Base-by-base conservation (phyloP, 2,888 invertebrate species). In the Drosophila fungiperda region DNA sequence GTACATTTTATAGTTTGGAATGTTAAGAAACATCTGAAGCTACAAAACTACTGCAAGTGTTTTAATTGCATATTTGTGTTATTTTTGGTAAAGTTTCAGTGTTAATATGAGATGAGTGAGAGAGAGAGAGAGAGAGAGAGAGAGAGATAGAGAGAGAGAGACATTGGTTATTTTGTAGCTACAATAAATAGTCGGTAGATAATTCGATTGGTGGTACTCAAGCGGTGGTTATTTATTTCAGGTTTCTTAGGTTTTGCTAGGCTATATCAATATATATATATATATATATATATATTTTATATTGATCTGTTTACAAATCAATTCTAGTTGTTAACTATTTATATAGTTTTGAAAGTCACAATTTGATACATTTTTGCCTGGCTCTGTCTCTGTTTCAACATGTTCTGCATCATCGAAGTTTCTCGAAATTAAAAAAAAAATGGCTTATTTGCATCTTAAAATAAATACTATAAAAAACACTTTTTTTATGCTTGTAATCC, bases 141-240 rank as follows among this genome's bases (percentile, higher is more conserved):
- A 32, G 32, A 60, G 20, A 23, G 52, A 38, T 15, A 26, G 45
- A 15, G 20, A 23, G 11, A 26, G 38, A 12, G 36, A n/a, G 38
- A 8, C 26, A 17, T 7, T 0, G 32, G 9, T 45, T 35, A 3
- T 38, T 54, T 50, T n/a, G 17, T 49, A 50, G 40, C 32, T 61
- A 26, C 40, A 32, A 45, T 58, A 49, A 52, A 54, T 60, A 45
- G 50, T 67, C 52, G 38, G 42, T 15, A 62, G 52, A 15, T 45
- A 61, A 36, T 68, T 68, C 32, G 35, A 45, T 61, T 68, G 73
- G 75, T 74, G 75, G 73, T 68, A 35, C 35, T 50, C 29, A 55
- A 63, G 59, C 76, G 75, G 58, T 76, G 75, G 76, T 76, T 49
- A 11, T 38, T 70, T n/a, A 35, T 33, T 40, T 59, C 7, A 11